Percentiles rank a stretch among this genome's conserved stretches.
Evolutionary conservation across 2,888 invertebrate genomes (phyloP).

Genomic region (Flexamia atlantica): DNA sequence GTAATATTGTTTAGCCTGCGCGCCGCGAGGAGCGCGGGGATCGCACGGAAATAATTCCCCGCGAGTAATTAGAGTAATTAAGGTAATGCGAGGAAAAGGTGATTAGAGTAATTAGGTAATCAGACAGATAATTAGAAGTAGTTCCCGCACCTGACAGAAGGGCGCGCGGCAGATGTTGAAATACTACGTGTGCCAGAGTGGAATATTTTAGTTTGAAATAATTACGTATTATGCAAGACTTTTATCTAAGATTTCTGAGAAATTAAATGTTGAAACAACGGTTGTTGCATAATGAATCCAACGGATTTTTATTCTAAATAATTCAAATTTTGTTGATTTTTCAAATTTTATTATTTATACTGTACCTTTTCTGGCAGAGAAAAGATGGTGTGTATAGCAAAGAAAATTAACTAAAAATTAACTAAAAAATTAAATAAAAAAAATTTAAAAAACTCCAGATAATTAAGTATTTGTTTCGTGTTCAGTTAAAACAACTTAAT

Average conservation of each 20-base stretch:
- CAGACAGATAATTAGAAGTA: conserved; percentile 50
- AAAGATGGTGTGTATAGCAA: too few species aligned
- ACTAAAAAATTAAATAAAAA: too few species aligned
- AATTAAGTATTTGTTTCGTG: too few species aligned
- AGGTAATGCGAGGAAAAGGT: conserved; percentile 46
- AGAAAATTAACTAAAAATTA: too few species aligned
- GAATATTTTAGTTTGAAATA: background rate
- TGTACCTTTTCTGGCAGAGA: too few species aligned
- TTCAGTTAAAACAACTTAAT: too few species aligned
- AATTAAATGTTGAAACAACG: background rate
- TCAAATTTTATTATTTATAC: too few species aligned
- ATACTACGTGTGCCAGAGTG: conserved; percentile 12
- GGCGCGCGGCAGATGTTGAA: conserved; percentile 28
- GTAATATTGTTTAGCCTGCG: conserved; percentile 36
- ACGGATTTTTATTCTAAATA: too few species aligned
- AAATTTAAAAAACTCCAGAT: too few species aligned
- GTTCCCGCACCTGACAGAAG: conserved; percentile 36
- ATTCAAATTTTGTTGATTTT: too few species aligned
- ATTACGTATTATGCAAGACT: background rate
- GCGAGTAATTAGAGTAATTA: conserved; percentile 52
- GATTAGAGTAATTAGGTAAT: conserved; percentile 59
- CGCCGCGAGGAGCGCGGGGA: conserved; percentile 25
- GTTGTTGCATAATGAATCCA: background rate
- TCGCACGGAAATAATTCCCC: conserved; percentile 51
- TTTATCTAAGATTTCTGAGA: background rate